These are phyloP conservation scores for Solenopsis fugax DNA, from an alignment of 1,140 invertebrate species.

Conservation along the genomic window DNA sequence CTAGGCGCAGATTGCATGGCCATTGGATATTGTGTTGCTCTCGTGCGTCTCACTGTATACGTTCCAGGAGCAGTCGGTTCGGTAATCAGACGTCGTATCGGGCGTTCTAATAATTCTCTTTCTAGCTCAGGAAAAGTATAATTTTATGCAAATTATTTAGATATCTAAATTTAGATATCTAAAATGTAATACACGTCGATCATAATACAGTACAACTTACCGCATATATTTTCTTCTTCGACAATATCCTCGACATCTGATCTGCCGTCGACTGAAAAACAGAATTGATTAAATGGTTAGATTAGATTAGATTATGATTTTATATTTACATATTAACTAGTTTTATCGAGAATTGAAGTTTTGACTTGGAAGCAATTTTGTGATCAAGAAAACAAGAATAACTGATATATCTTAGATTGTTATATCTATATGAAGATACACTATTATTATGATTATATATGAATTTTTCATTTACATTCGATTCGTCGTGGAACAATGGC, in stretches of 20 bases:
- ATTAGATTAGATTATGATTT: not conserved
- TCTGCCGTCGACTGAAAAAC: slow-evolving; percentile 25
- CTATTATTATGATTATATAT: not conserved
- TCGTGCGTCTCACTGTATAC: not conserved
- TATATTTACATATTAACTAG: slow-evolving; percentile 2
- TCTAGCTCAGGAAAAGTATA: not conserved
- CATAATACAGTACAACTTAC: not conserved
- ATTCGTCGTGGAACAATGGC: slow-evolving; percentile 62
- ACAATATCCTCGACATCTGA: not conserved
- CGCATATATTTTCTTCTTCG: not conserved
- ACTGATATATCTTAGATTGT: not conserved
- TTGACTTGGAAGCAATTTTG: not conserved
- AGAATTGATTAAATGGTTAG: slow-evolving; percentile 11
- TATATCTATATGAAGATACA: not conserved
- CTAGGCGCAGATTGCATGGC: not conserved
- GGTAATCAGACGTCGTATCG: not conserved
- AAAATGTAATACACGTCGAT: not conserved
- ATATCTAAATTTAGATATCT: not conserved
- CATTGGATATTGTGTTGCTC: not conserved
- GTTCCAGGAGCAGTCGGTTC: not conserved
- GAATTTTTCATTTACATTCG: slow-evolving; percentile 52
- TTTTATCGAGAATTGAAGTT: not conserved
- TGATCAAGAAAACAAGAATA: not conserved
- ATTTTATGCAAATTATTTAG: not conserved
- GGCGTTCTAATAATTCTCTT: not conserved